Evolutionary conservation across 2,888 invertebrate genomes (phyloP).

Genomic region (Nycteola revayana): DNA sequence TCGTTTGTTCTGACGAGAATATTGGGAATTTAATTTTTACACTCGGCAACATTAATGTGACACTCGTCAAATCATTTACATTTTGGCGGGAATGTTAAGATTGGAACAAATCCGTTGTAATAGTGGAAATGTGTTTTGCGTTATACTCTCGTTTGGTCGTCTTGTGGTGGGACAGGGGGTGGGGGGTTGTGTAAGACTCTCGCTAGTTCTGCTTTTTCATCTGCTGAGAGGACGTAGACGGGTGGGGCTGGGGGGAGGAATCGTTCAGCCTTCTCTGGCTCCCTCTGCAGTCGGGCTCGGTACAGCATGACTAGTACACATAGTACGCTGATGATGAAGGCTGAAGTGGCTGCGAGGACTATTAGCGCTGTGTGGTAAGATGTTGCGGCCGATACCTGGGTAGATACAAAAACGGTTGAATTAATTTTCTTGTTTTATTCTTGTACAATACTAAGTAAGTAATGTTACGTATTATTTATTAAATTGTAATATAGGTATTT

Average conservation of each 20-base stretch:
- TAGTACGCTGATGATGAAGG: slow-evolving; percentile 89
- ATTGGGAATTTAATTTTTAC: slow-evolving; percentile 7
- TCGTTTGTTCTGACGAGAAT: slow-evolving; percentile 6
- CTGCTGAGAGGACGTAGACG: slow-evolving; percentile 86
- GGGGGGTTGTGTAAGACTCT: slow-evolving; percentile 66
- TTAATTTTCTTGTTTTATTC: too few relatives aligned
- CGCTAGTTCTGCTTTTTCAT: slow-evolving; percentile 82
- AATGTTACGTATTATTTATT: too few relatives aligned
- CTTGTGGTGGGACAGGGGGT: slow-evolving; percentile 49
- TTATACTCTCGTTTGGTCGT: slow-evolving; percentile 57
- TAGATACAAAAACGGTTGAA: too few relatives aligned
- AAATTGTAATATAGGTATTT: too few relatives aligned
- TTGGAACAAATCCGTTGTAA: slow-evolving; percentile 4
- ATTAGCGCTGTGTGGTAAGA: slow-evolving; percentile 90
- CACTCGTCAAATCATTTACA: slow-evolving; percentile 2
- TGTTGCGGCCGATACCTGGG: slow-evolving; percentile 82
- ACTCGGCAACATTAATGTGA: slow-evolving; percentile 13
- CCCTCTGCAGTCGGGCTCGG: slow-evolving; percentile 78
- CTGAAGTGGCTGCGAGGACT: slow-evolving; percentile 89
- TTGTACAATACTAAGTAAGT: too few relatives aligned
- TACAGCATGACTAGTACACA: slow-evolving; percentile 89
- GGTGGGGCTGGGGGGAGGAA: slow-evolving; percentile 85
- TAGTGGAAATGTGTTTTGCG: slow-evolving; percentile 1
- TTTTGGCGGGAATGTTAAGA: slow-evolving; percentile 24
- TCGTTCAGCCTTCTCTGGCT: slow-evolving; percentile 78